A percentile compares a stretch with the other conserved stretches of the same genome.
These are phyloP conservation scores for Heliornis fulica DNA, from an alignment of 2,113 vertebrate species.

Conservation along the genomic window DNA sequence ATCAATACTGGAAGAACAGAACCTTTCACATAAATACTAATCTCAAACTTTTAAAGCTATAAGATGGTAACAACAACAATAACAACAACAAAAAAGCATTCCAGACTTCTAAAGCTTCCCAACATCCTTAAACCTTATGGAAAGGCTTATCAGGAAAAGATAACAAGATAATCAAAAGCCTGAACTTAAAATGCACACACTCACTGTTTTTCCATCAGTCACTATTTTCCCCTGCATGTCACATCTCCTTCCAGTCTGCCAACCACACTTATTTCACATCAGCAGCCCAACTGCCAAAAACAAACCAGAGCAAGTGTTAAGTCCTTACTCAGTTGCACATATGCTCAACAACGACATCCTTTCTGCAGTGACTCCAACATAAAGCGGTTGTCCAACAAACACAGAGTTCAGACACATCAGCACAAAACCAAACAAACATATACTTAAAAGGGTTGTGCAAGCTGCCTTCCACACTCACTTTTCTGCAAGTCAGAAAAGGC, in stretches of 20 bases:
- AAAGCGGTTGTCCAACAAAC: background rate
- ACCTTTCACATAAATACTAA: background rate
- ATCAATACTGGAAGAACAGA: background rate
- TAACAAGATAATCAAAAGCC: background rate
- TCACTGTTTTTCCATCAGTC: background rate
- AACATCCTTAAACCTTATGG: background rate
- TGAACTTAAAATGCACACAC: background rate
- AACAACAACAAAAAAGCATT: background rate
- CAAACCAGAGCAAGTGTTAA: background rate
- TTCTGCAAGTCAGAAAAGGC: background rate
- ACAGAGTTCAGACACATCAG: background rate
- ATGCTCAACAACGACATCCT: background rate
- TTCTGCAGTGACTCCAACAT: background rate
- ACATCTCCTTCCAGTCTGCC: background rate
- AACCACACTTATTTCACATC: background rate
- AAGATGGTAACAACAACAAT: background rate
- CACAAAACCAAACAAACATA: background rate
- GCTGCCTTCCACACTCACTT: background rate
- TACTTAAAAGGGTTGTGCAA: background rate
- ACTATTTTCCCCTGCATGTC: background rate
- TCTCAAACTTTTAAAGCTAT: background rate
- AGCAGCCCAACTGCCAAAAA: background rate
- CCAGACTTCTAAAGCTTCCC: background rate
- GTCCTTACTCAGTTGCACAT: background rate
- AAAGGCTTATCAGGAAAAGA: background rate